These are phyloP conservation scores for Zapornia atra DNA, from an alignment of 2,113 vertebrate species.

Conservation along the genomic window DNA sequence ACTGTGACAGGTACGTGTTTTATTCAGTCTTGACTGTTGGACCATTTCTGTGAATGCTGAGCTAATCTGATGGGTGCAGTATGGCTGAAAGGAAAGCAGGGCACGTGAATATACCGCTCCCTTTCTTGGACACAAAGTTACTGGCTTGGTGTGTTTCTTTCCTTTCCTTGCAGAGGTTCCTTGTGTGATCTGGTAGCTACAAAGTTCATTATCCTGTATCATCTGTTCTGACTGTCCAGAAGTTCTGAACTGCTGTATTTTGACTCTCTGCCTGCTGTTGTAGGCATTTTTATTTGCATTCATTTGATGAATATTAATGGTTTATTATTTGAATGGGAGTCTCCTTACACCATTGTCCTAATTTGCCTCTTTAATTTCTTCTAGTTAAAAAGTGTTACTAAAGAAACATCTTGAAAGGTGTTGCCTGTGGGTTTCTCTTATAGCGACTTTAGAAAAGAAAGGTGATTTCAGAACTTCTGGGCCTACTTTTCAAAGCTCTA, in stretches of 20 bases:
- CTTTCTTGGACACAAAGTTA: not conserved
- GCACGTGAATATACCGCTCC: not conserved
- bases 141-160: not conserved
- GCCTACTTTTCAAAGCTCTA: not conserved
- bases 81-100: not conserved
- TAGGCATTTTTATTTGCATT: not conserved
- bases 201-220: not conserved
- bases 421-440: not conserved
- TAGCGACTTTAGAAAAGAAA: not conserved
- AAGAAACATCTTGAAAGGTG: not conserved
- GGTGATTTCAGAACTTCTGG: not conserved
- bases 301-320: not conserved
- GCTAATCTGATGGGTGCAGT: not conserved
- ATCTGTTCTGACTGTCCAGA: not conserved
- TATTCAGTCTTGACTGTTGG: not conserved
- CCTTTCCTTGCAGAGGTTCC: not conserved
- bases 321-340: not conserved
- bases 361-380: not conserved
- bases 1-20: rapidly evolving
- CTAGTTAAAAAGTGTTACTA: not conserved
- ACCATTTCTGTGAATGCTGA: not conserved
- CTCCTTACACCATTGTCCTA: not conserved
- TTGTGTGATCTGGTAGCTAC: not conserved
- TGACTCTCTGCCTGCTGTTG: not conserved
- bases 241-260: not conserved